phyloP scores from a whole-genome alignment of 2,888 invertebrate genomes.

The Tridacna crocea region DNA sequence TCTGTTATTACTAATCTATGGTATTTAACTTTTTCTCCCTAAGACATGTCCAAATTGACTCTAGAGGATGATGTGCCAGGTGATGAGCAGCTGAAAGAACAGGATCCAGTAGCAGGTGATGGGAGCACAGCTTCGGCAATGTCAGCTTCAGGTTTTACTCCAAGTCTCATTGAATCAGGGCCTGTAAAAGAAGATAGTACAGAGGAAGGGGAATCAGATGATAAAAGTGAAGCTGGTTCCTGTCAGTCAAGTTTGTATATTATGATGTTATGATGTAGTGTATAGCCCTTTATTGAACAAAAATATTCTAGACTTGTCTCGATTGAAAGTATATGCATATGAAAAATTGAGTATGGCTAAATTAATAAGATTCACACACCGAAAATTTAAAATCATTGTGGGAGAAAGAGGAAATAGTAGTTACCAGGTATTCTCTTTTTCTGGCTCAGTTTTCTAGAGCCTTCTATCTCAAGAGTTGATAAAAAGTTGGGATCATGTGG shows the following conservation, averaged over 20 bases:
- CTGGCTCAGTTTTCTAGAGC: no score
- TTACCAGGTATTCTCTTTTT: no score
- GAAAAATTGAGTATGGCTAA: no score
- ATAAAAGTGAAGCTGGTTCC: conserved; percentile 5
- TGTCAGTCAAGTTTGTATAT: conserved; percentile 16
- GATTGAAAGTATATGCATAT: no score
- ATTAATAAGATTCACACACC: no score
- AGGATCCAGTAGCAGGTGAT: not conserved
- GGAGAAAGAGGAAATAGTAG: no score
- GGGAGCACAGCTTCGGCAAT: not conserved
- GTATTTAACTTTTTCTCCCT: not conserved
- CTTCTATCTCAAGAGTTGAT: no score
- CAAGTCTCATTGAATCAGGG: not conserved
- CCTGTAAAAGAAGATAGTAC: not conserved
- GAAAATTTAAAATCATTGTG: no score
- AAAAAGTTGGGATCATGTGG: no score
- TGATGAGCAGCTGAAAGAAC: not conserved
- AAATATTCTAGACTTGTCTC: no score
- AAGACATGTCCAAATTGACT: conserved; percentile 27
- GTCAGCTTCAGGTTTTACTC: not conserved
- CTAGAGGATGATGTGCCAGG: conserved; percentile 1
- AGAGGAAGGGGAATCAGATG: conserved; percentile 6
- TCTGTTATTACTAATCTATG: not conserved
- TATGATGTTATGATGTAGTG: no score
- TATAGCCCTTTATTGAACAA: no score